Evolutionary conservation across 2,888 invertebrate species (phyloP).

Genomic region (Cecidostiba fungosa): DNA sequence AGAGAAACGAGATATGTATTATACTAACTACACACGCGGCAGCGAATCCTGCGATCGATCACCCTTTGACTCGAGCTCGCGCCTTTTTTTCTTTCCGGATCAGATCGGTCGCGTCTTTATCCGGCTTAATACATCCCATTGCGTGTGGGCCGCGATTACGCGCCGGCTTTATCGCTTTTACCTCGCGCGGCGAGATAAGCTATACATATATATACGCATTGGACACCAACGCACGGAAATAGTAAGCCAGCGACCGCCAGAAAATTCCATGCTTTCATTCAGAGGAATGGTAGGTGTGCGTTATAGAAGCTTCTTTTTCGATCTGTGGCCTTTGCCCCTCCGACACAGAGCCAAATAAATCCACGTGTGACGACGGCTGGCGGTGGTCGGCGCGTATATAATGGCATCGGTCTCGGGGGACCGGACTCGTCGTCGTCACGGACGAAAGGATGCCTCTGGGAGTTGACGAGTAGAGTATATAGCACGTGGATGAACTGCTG

Average conservation of each 20-base stretch:
- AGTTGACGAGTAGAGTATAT: not conserved
- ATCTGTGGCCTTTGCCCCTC: not conserved
- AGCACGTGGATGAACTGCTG: not conserved
- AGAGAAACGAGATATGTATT: not conserved
- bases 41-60: not conserved
- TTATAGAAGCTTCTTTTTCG: not conserved
- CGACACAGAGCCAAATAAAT: not conserved
- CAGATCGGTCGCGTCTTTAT: not conserved
- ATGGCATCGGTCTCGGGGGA: not conserved
- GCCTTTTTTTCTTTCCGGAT: not conserved
- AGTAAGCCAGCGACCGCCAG: not conserved
- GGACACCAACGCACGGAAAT: not conserved
- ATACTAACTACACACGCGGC: not conserved
- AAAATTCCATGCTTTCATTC: not conserved
- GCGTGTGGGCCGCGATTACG: not conserved
- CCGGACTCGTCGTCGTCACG: not conserved
- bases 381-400: not conserved
- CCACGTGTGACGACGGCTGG: not conserved
- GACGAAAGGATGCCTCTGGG: not conserved
- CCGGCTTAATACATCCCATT: not conserved
- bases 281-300: not conserved
- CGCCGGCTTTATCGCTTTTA: not conserved
- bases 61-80: not conserved
- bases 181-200: not conserved
- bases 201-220: not conserved